A percentile compares a stretch with the other conserved stretches of the same genome.
phyloP scores from a whole-genome alignment of 1,140 invertebrate genomes.

The Drosophila arizonae region DNA sequence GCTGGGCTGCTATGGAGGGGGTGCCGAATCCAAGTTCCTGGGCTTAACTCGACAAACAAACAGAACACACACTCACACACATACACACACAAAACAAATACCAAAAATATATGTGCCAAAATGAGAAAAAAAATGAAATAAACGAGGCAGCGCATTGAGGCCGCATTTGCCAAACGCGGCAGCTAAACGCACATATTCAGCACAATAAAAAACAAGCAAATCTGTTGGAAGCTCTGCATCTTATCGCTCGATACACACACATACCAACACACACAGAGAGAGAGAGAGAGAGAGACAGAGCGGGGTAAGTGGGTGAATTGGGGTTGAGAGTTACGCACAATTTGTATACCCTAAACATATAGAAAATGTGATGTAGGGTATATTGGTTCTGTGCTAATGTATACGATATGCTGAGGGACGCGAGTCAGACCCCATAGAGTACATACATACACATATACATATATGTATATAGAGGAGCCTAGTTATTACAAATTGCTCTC shows the following conservation, averaged over 20 bases:
- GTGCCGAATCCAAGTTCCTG: conserved; percentile 84
- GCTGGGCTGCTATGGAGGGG: no score
- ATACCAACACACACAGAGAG: conserved; percentile 8
- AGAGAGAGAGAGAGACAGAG: background rate
- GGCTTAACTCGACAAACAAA: conserved; percentile 85
- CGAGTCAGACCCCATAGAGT: no score
- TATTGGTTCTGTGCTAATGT: no score
- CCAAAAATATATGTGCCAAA: background rate
- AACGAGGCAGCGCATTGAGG: conserved; percentile 2
- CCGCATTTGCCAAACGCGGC: background rate
- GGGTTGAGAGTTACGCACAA: conserved; percentile 8
- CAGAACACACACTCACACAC: background rate
- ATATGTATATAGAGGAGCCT: no score
- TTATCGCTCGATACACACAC: conserved; percentile 28
- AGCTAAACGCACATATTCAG: conserved; percentile 20
- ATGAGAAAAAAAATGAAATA: background rate
- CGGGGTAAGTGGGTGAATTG: no score
- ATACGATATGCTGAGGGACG: no score
- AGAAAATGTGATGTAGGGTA: no score
- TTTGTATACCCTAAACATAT: background rate
- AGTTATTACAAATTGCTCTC: no score
- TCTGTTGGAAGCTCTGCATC: conserved; percentile 28
- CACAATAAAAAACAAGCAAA: conserved; percentile 29
- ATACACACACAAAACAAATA: background rate
- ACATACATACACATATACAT: no score